Conservation (phyloP, 2,797 vertebrate species). For the Gadopsis marmoratus region DNA sequence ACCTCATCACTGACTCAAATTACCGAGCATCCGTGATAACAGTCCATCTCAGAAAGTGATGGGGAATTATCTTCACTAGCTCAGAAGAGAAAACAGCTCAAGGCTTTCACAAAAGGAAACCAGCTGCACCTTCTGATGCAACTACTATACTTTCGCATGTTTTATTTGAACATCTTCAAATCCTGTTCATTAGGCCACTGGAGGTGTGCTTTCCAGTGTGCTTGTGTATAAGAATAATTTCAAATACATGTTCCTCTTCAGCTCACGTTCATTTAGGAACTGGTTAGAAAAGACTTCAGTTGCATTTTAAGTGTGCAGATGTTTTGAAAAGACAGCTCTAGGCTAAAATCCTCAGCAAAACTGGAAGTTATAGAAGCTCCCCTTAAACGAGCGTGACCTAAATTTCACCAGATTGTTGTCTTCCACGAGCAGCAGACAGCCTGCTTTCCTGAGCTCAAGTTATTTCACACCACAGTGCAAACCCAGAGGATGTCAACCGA, state of each 20-base stretch:
- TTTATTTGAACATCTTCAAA: conserved; percentile 24
- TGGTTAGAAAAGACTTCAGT: not conserved
- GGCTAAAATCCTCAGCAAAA: conserved; percentile 21
- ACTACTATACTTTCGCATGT: not conserved
- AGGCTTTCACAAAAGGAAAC: conserved; percentile 19
- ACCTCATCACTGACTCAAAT: conserved; percentile 71
- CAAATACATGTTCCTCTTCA: not conserved
- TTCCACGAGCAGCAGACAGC: conserved; percentile 11
- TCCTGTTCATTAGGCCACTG: not conserved
- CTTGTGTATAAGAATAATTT: conserved; percentile 3
- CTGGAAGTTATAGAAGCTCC: conserved; percentile 4
- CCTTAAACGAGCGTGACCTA: conserved; percentile 3
- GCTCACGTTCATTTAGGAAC: not conserved
- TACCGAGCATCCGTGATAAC: conserved; percentile 64
- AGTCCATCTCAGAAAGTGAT: conserved; percentile 52
- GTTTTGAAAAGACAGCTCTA: conserved; percentile 10
- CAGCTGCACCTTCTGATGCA: conserved; percentile 22
- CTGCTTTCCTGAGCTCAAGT: conserved; percentile 10
- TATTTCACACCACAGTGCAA: conserved; percentile 47
- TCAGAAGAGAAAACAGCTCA: conserved; percentile 34
- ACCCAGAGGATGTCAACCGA: conserved; percentile 41
- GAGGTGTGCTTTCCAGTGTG: not conserved
- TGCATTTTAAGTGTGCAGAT: conserved; percentile 11
- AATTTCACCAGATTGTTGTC: conserved; percentile 27
- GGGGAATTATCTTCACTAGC: conserved; percentile 43